Evolutionary conservation across 2,797 vertebrate genomes (phyloP).

Genomic region (Hozukius guyotensis): DNA sequence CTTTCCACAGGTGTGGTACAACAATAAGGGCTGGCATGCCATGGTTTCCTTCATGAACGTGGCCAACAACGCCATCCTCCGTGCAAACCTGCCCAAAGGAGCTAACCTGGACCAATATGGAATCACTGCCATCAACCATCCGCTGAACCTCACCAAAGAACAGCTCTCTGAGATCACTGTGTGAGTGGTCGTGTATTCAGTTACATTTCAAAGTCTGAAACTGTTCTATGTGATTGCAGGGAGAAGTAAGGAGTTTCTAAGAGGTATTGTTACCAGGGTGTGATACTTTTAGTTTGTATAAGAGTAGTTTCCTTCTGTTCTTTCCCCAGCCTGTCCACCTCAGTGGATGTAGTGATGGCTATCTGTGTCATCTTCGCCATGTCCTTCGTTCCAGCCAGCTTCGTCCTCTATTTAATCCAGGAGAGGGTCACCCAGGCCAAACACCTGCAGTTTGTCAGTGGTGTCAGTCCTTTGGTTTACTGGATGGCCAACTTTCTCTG

Average conservation of each 20-base stretch:
- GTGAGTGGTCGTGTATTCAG: constrained; percentile 77
- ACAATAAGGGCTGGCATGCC: constrained; percentile 97
- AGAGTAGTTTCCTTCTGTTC: neutral
- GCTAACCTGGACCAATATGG: constrained; percentile 86
- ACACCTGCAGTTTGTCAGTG: constrained; percentile 95
- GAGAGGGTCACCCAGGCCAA: constrained; percentile 94
- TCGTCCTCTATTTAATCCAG: constrained; percentile 94
- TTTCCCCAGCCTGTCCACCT: constrained; percentile 87
- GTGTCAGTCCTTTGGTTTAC: constrained; percentile 90
- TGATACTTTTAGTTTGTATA: neutral
- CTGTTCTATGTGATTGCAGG: neutral
- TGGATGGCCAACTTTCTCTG: constrained; percentile 94
- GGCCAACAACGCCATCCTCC: constrained; percentile 92
- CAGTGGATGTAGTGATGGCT: constrained; percentile 91
- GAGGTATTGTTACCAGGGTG: neutral
- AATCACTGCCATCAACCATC: constrained; percentile 92
- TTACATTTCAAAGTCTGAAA: neutral
- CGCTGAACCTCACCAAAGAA: constrained; percentile 94
- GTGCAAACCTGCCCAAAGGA: constrained; percentile 84
- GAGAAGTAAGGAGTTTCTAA: neutral
- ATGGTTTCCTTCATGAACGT: constrained; percentile 93
- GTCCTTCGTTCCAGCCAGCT: constrained; percentile 96
- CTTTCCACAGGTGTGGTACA: constrained; percentile 92
- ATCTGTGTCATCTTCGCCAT: constrained; percentile 96
- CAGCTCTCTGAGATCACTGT: constrained; percentile 95